These are phyloP conservation scores for Agrotis exclamationis DNA, from an alignment of 2,888 invertebrate genomes.

Conservation along the genomic window DNA sequence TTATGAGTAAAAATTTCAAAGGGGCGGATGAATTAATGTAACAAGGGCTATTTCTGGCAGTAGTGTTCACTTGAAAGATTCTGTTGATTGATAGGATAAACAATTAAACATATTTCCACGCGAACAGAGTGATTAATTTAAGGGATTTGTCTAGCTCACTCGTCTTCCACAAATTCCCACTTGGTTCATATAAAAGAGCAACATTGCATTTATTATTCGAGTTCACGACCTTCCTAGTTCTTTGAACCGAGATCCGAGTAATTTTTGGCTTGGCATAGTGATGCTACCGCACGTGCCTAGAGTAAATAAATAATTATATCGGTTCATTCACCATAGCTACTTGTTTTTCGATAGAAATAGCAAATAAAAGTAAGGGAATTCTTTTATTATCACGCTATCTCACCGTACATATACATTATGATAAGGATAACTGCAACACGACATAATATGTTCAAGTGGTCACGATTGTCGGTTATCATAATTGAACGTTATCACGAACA, in stretches of 20 bases:
- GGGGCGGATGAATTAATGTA: not conserved
- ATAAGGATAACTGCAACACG: conserved; percentile 26
- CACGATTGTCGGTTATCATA: conserved; percentile 18
- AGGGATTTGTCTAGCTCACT: not conserved
- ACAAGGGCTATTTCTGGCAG: conserved; percentile 16
- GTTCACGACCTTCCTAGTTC: conserved; percentile 36
- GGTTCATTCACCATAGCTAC: conserved; percentile 2
- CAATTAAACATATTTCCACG: not conserved
- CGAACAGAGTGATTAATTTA: not conserved
- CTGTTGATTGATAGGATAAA: conserved; percentile 6
- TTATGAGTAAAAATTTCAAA: not conserved
- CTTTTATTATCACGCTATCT: conserved; percentile 26
- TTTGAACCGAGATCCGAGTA: conserved; percentile 20
- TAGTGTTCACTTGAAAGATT: not conserved
- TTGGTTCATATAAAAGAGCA: not conserved
- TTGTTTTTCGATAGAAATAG: not conserved
- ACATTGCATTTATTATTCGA: conserved; percentile 22
- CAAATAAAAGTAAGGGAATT: conserved; percentile 11
- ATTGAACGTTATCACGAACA: conserved; percentile 33
- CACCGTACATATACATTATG: conserved; percentile 8
- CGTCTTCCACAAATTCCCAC: conserved; percentile 2
- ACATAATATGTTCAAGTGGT: conserved; percentile 20
- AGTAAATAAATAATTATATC: conserved; percentile 33
- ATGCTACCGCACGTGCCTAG: conserved; percentile 22
- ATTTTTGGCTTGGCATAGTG: conserved; percentile 17